phyloP scores from a whole-genome alignment of 1,140 invertebrate genomes.

The Meloidogyne hapla region DNA sequence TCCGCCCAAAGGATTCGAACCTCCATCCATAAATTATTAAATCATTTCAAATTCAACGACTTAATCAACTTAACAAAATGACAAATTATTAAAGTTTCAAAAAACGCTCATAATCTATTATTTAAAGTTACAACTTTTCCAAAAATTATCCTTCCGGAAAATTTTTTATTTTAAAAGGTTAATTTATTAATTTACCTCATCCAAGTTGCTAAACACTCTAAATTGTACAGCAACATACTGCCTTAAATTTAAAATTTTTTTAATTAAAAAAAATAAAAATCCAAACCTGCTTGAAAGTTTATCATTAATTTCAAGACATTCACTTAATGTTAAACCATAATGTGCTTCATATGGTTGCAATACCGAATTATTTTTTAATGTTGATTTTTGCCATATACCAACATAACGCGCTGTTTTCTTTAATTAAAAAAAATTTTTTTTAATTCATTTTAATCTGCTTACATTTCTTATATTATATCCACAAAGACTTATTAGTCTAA shows the following conservation, averaged over 20 bases:
- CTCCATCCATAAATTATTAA: no score
- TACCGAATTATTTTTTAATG: conserved; percentile 34
- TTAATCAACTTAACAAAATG: no score
- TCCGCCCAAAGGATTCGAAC: no score
- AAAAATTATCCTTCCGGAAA: no score
- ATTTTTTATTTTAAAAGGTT: no score
- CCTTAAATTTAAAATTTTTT: conserved; percentile 36
- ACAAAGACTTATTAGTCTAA: conserved; percentile 53
- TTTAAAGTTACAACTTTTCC: no score
- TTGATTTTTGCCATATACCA: conserved; percentile 59
- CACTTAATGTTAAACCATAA: conserved; percentile 56
- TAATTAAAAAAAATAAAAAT: background rate
- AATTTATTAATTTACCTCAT: conserved; percentile 39
- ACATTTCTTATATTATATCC: conserved; percentile 50
- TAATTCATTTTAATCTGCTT: conserved; percentile 8
- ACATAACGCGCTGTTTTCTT: conserved; percentile 54
- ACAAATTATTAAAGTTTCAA: no score
- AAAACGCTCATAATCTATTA: no score
- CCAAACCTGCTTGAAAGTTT: conserved; percentile 11
- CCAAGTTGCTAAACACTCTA: conserved; percentile 56
- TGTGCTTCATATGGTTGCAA: conserved; percentile 42
- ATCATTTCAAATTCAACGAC: no score
- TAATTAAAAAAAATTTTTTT: background rate
- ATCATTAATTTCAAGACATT: conserved; percentile 57
- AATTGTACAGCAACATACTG: conserved; percentile 59